Conservation (phyloP, 1,140 invertebrate species). For the Drosophila asahinai region DNA sequence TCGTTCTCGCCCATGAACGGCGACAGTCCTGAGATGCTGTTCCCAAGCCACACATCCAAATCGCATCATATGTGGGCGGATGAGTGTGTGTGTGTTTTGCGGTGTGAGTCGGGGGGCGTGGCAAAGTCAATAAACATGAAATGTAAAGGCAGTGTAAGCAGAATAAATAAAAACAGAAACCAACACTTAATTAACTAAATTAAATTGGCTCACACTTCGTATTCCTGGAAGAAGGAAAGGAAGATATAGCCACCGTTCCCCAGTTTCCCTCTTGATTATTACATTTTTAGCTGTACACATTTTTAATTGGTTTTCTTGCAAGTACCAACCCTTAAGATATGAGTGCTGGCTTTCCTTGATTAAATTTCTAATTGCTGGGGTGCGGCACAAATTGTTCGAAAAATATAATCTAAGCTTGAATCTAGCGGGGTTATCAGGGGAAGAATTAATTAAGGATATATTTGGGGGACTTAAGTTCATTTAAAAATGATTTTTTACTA, state of each 20-base stretch:
- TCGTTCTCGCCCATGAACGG: constrained; percentile 99
- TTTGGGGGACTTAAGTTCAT: not conserved
- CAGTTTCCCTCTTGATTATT: constrained; percentile 59
- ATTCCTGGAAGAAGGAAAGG: not conserved
- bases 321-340: constrained; percentile 28
- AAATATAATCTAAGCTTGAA: constrained; percentile 17
- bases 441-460: not conserved
- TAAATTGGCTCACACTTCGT: constrained; percentile 62
- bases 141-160: constrained; percentile 73
- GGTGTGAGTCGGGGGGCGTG: constrained; percentile 26
- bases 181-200: constrained; percentile 79
- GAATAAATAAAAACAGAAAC: constrained; percentile 74
- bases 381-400: constrained; percentile 30
- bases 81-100: constrained; percentile 19
- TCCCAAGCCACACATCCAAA: constrained; percentile 3
- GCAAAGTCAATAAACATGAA: constrained; percentile 79
- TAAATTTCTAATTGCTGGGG: constrained; percentile 51
- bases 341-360: constrained; percentile 33
- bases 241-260: not conserved
- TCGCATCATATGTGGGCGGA: constrained; percentile 13
- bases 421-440: not conserved
- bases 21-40: constrained; percentile 97
- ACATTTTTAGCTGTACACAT: constrained; percentile 60
- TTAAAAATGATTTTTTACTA: not conserved
- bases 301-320: constrained; percentile 70